Conservation (phyloP, 1,140 invertebrate species). For the Sweltsa coloradensis region DNA sequence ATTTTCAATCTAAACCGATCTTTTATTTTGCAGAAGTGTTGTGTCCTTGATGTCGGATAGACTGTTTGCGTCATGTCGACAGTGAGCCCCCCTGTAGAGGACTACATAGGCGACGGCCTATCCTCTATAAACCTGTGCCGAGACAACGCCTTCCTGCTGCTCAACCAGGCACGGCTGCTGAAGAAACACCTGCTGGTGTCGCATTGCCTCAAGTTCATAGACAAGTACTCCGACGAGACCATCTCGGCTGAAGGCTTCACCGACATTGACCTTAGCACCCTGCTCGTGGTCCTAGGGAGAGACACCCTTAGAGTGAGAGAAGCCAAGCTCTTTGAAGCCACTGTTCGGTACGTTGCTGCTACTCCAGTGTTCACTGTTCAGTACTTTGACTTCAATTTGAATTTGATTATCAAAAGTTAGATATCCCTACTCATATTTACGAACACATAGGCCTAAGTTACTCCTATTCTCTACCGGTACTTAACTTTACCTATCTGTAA, state of each 20-base stretch:
- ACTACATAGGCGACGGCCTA: too few species aligned
- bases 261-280: constrained; percentile 73
- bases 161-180: constrained; percentile 67
- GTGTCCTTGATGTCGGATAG: too few species aligned
- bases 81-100: too few species aligned
- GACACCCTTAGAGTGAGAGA: constrained; percentile 74
- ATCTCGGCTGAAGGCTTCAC: constrained; percentile 74
- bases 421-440: not conserved
- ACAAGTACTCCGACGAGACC: constrained; percentile 72
- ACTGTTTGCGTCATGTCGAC: too few species aligned
- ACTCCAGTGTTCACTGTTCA: too few species aligned
- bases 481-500: too few species aligned
- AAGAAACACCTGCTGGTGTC: constrained; percentile 68
- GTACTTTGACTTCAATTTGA: not conserved
- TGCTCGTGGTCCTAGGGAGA: constrained; percentile 66
- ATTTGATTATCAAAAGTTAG: not conserved
- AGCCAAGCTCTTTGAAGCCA: constrained; percentile 64
- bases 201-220: constrained; percentile 73
- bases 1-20: too few species aligned
- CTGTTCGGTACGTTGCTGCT: constrained; percentile 33
- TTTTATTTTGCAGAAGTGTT: too few species aligned
- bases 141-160: constrained; percentile 76
- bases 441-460: too few species aligned
- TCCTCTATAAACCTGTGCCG: constrained; percentile 67
- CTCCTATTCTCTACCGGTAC: too few species aligned